Base-by-base conservation (phyloP, 30 jellyfish, hydroid and myxozoan species). In the Cassiopea andromeda region DNA sequence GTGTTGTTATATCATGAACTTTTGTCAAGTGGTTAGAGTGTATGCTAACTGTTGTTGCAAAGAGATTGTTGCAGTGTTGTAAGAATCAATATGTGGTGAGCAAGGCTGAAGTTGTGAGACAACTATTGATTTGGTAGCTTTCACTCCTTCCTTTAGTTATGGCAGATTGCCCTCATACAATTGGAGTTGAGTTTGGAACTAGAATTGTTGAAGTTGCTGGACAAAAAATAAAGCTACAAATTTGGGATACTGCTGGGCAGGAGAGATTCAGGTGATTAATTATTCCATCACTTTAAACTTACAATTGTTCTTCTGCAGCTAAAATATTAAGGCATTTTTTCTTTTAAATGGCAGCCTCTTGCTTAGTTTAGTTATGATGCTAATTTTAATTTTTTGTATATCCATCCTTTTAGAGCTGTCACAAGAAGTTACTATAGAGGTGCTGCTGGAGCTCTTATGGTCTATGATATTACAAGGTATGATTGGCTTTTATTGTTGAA, bases 91-190 rank as follows among this genome's bases (percentile, higher is more conserved):
- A 27, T 27, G 38, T 27, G 38, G 38, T 27, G 38, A 27, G 38
- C 38, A 27, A 27, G 38, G 38, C 12, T 54, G 64, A 54, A 54
- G 64, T 54, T 54, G 64, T 3, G 64, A 54, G 64, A 10, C 38
- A 27, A 6, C 7, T 54, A 54, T 54, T 10, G 12, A 10, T 54
- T 54, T 54, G 64, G 12, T 54, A 10, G 64, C 64, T 3, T 18
- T 38, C 17, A 54, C 57, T 44, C 74, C 66, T 59, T 48, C 57
- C 68, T 46, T 3, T 50, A 96, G 99, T 96, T 81, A 96, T 96
- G 99, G 99, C 99, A 1, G 99, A 96, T 78, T 96, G 99, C 69
- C 99, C 99, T 7, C 99, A 96, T 81, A 96, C 99, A 74, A 96
- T 96, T 85, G 99, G 99, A 48, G 99, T 96, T 72, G 99, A 96